Percentiles rank a stretch among this genome's conserved stretches.
Conservation (phyloP, 2,113 vertebrate genomes). For the Menidia beryllina region DNA sequence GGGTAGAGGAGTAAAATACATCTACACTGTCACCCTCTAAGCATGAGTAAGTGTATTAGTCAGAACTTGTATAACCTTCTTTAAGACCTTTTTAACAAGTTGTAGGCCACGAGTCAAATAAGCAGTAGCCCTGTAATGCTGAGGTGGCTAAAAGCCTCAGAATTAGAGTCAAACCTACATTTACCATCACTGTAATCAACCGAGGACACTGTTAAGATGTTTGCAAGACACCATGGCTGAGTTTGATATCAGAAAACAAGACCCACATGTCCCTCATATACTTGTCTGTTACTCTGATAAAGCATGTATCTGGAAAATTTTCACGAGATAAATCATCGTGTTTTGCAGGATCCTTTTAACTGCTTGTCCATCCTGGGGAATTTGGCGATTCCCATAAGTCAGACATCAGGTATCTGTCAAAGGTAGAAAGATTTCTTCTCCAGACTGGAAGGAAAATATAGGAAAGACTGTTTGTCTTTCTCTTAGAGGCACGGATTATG, state of each 20-base stretch:
- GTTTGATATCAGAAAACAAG: conserved; percentile 6
- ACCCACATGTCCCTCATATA: conserved; percentile 2
- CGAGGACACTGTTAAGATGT: conserved; percentile 13
- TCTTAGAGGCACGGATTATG: conserved; percentile 20
- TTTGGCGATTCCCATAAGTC: conserved; percentile 65
- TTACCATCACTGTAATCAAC: conserved; percentile 44
- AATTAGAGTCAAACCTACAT: conserved; percentile 38
- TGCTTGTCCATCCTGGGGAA: conserved; percentile 45
- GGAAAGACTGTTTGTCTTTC: conserved; percentile 21
- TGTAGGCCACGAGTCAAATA: conserved; percentile 22
- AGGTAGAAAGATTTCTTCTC: conserved; percentile 19
- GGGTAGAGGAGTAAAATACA: background rate
- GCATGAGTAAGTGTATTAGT: conserved; percentile 35
- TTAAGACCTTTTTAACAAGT: conserved; percentile 40
- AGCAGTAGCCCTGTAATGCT: conserved; percentile 37
- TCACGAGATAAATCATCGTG: conserved; percentile 49
- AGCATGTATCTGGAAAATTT: conserved; percentile 17
- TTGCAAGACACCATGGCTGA: conserved; percentile 30
- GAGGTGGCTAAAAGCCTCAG: conserved; percentile 34
- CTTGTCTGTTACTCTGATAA: conserved; percentile 59
- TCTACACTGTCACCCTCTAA: conserved; percentile 1
- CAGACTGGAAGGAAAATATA: conserved; percentile 23
- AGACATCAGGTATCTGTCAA: conserved; percentile 44
- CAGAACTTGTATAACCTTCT: conserved; percentile 45
- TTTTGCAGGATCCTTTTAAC: conserved; percentile 36